phyloP scores from a whole-genome alignment of 2,797 vertebrate genomes.

The Rhyacichthys aspro region DNA sequence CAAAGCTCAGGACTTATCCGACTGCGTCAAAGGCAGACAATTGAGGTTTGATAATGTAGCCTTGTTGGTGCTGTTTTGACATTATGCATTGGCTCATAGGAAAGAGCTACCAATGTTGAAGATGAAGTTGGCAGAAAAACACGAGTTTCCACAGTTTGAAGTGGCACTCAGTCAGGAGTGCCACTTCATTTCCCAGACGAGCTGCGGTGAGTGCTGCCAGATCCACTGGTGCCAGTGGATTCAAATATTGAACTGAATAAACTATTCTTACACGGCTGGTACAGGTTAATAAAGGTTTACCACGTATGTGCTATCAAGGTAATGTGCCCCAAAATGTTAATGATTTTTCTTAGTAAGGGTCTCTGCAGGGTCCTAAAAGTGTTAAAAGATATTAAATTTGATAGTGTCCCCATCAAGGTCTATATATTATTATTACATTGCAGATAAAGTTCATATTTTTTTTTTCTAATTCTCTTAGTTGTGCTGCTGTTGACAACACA shows the following conservation, averaged over 20 bases:
- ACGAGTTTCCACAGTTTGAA: conserved; percentile 56
- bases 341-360: too few relatives aligned
- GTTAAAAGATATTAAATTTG: too few relatives aligned
- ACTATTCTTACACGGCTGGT: conserved; percentile 18
- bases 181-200: conserved; percentile 52
- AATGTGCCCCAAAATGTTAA: too few relatives aligned
- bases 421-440: too few relatives aligned
- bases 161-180: conserved; percentile 56
- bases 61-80: conserved; percentile 36
- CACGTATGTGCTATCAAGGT: background rate
- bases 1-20: conserved; percentile 23
- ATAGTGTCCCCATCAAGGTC: too few relatives aligned
- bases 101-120: conserved; percentile 43
- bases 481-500: too few relatives aligned
- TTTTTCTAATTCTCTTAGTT: too few relatives aligned
- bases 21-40: conserved; percentile 36
- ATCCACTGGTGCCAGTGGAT: conserved; percentile 26
- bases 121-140: conserved; percentile 63
- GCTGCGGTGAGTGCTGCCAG: conserved; percentile 30
- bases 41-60: conserved; percentile 24
- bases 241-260: conserved; percentile 42
- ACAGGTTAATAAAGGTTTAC: background rate
- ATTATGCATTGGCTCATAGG: conserved; percentile 57
- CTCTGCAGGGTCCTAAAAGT: too few relatives aligned
- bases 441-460: too few relatives aligned